Evolutionary conservation across 2,888 invertebrate species (phyloP).

Genomic region (Caenorhabditis sp.): DNA sequence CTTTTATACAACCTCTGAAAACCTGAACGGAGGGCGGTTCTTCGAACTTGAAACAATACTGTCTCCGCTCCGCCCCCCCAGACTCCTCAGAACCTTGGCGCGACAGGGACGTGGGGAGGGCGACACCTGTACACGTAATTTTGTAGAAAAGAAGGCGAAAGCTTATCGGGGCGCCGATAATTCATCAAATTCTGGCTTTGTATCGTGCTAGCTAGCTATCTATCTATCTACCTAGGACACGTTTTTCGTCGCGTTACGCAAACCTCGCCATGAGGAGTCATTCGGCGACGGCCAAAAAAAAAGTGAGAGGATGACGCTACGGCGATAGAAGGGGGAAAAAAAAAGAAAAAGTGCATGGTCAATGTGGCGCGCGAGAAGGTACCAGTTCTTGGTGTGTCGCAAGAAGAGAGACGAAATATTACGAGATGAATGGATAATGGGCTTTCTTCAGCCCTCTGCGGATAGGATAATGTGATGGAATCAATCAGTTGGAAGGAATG

Average conservation of each 20-base stretch:
- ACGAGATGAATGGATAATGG: conserved; percentile 16
- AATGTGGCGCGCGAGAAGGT: conserved; percentile 34
- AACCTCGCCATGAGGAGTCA: conserved; percentile 1
- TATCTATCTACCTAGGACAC: too few relatives aligned
- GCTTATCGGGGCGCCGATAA: conserved; percentile 37
- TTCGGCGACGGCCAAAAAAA: background rate
- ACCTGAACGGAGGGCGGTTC: conserved; percentile 36
- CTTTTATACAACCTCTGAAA: conserved; percentile 36
- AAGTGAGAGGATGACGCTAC: too few relatives aligned
- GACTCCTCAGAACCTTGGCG: too few relatives aligned
- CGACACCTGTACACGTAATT: conserved; percentile 33
- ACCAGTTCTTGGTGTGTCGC: conserved; percentile 25
- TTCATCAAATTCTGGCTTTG: conserved; percentile 49
- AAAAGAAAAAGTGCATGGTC: conserved; percentile 42
- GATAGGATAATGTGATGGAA: conserved; percentile 19
- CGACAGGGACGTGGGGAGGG: conserved; percentile 1
- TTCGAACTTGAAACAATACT: conserved; percentile 36
- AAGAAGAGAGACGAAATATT: conserved; percentile 14
- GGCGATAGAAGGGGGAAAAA: too few relatives aligned
- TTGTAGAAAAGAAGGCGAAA: conserved; percentile 23
- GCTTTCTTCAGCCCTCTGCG: too few relatives aligned
- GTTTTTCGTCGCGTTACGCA: conserved; percentile 43
- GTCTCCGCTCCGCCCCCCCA: conserved; percentile 15
- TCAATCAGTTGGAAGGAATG: conserved; percentile 24
- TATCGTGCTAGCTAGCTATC: too few relatives aligned